These are phyloP conservation scores for Luidia sarsii DNA, from an alignment of 53 echinoderm and acorn worm genomes.

Conservation along the genomic window DNA sequence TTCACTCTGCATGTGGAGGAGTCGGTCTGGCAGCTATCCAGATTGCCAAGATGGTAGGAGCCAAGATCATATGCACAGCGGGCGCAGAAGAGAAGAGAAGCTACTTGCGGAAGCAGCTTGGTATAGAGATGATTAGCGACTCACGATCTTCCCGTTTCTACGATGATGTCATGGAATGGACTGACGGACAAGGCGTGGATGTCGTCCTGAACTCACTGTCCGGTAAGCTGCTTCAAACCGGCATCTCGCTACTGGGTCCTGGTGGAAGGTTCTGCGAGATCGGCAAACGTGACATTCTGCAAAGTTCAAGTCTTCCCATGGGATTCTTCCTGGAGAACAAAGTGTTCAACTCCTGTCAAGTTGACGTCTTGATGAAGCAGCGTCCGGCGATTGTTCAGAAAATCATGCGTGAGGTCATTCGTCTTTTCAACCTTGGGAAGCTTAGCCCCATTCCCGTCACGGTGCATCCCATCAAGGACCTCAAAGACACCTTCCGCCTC, in stretches of 20 bases:
- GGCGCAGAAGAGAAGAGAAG: constrained; percentile 50
- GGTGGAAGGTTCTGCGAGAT: constrained; percentile 85
- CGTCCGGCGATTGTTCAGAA: constrained; percentile 33
- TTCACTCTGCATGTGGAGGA: constrained; percentile 76
- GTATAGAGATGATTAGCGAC: constrained; percentile 54
- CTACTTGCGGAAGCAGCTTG: constrained; percentile 44
- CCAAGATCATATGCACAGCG: constrained; percentile 75
- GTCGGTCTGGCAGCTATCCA: constrained; percentile 82
- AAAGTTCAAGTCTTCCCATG: constrained; percentile 68
- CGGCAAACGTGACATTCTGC: constrained; percentile 56
- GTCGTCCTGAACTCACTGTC: constrained; percentile 81
- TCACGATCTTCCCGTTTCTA: constrained; percentile 60
- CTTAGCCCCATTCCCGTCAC: constrained; percentile 66
- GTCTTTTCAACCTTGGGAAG: constrained; percentile 51
- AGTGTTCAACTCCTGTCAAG: constrained; percentile 71
- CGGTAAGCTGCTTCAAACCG: constrained; percentile 73
- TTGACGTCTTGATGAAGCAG: constrained; percentile 66
- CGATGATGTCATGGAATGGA: constrained; percentile 65
- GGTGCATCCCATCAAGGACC: constrained; percentile 42
- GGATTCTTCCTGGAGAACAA: constrained; percentile 71
- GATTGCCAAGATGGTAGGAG: constrained; percentile 72
- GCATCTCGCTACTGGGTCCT: constrained; percentile 68
- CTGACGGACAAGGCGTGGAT: constrained; percentile 71
- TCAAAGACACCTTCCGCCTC: constrained; percentile 49
- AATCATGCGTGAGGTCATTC: constrained; percentile 55